Conservation (phyloP, 2,113 vertebrate species). For the Scortum barcoo region DNA sequence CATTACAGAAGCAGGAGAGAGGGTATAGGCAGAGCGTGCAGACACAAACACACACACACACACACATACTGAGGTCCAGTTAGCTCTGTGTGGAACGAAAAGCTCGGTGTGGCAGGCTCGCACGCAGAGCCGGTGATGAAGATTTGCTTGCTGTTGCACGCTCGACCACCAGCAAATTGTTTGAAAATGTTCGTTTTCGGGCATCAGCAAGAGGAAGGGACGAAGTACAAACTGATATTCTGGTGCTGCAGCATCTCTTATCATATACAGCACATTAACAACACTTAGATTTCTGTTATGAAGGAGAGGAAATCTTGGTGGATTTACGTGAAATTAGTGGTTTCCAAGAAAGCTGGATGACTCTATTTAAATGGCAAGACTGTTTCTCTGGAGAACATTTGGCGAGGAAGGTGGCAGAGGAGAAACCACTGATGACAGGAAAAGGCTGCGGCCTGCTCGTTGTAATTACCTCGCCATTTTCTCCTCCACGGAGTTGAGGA, state of each 20-base stretch:
- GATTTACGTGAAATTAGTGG: constrained; percentile 3
- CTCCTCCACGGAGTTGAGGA: constrained; percentile 45
- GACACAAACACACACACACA: constrained; percentile 16
- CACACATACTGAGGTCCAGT: constrained; percentile 22
- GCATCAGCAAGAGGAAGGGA: constrained; percentile 17
- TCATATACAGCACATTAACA: background rate
- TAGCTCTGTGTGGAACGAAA: background rate
- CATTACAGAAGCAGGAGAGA: constrained; percentile 48
- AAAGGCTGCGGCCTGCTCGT: constrained; percentile 37
- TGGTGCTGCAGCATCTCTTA: background rate
- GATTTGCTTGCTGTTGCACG: constrained; percentile 7
- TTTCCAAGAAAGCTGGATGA: constrained; percentile 4
- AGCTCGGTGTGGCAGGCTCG: constrained; percentile 14
- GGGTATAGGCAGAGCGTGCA: constrained; percentile 26
- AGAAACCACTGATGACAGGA: constrained; percentile 19
- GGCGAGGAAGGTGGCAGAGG: constrained; percentile 24
- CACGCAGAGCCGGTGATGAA: constrained; percentile 34
- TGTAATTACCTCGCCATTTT: constrained; percentile 63
- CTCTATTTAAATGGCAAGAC: constrained; percentile 46
- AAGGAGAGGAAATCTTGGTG: background rate
- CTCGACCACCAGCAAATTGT: constrained; percentile 27
- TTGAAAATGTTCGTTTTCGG: constrained; percentile 32
- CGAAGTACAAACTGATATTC: background rate
- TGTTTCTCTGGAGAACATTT: constrained; percentile 44
- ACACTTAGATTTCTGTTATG: background rate